Conservation (phyloP, 2,797 vertebrate species). For the Phalloptychus januarius region DNA sequence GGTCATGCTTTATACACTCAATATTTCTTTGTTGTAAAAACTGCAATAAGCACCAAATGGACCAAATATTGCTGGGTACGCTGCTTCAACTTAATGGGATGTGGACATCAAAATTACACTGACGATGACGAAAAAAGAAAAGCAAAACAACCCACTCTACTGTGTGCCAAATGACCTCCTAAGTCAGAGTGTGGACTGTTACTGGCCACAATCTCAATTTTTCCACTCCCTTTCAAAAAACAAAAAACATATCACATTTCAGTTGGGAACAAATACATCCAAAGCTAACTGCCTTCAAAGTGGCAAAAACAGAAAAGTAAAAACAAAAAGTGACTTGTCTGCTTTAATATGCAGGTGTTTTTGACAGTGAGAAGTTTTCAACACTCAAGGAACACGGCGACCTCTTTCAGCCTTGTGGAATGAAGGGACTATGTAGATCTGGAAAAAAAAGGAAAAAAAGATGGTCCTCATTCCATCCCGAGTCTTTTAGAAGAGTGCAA, state of each 20-base stretch:
- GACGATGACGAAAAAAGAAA: slow-evolving; percentile 81
- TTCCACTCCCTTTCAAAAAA: slow-evolving; percentile 27
- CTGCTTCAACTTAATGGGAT: slow-evolving; percentile 71
- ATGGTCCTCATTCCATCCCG: slow-evolving; percentile 92
- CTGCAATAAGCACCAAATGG: slow-evolving; percentile 64
- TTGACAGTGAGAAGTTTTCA: slow-evolving; percentile 88
- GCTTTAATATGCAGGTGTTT: slow-evolving; percentile 87
- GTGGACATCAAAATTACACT: slow-evolving; percentile 78
- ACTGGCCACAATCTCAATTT: slow-evolving; percentile 69
- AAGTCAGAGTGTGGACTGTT: slow-evolving; percentile 58
- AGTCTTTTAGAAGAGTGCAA: slow-evolving; percentile 96
- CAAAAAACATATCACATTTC: slow-evolving; percentile 65
- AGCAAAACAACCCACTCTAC: slow-evolving; percentile 79
- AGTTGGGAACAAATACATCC: slow-evolving; percentile 78
- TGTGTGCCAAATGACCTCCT: slow-evolving; percentile 82
- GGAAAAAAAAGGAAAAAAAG: slow-evolving; percentile 65
- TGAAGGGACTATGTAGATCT: slow-evolving; percentile 93
- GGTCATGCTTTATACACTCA: slow-evolving; percentile 85
- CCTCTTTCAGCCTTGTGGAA: slow-evolving; percentile 92
- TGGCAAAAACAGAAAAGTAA: slow-evolving; percentile 46
- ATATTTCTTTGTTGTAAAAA: slow-evolving; percentile 74
- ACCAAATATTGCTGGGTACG: slow-evolving; percentile 83
- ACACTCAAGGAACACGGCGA: slow-evolving; percentile 90
- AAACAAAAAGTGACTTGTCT: slow-evolving; percentile 80
- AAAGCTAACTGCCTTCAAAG: slow-evolving; percentile 79